These are phyloP conservation scores for Byasa hedistus DNA, from an alignment of 2,888 invertebrate species.

Conservation along the genomic window DNA sequence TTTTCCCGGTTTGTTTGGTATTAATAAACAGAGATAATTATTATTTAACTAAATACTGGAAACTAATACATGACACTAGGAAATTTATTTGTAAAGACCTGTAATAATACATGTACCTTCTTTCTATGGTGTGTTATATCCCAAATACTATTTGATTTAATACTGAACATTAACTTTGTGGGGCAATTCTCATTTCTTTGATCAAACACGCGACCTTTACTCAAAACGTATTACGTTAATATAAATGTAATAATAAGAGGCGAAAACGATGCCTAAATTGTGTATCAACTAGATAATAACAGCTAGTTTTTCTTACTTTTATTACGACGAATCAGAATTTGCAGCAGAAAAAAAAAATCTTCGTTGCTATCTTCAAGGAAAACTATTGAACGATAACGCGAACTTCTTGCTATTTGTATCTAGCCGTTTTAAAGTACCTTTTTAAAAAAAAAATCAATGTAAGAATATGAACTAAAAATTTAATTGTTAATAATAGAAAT, in stretches of 20 bases:
- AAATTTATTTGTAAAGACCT: background rate
- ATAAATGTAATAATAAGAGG: background rate
- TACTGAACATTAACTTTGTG: background rate
- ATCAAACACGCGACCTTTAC: background rate
- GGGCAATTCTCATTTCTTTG: background rate
- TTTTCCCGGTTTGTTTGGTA: no score
- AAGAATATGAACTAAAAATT: no score
- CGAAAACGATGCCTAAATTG: background rate
- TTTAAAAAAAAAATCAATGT: no score
- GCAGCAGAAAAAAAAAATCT: no score
- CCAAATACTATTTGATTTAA: background rate
- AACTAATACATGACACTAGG: background rate
- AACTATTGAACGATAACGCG: no score
- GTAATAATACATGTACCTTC: background rate
- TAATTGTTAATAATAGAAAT: no score
- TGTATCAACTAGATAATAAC: background rate
- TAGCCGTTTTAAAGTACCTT: no score
- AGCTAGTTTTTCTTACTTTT: background rate
- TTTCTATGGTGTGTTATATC: background rate
- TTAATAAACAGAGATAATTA: background rate
- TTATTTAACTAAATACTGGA: background rate
- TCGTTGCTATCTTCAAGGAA: no score
- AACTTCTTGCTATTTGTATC: no score
- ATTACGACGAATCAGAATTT: background rate
- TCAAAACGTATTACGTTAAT: background rate